phyloP scores from a whole-genome alignment of 2,113 vertebrate species.

The Mystacornis crossleyi region DNA sequence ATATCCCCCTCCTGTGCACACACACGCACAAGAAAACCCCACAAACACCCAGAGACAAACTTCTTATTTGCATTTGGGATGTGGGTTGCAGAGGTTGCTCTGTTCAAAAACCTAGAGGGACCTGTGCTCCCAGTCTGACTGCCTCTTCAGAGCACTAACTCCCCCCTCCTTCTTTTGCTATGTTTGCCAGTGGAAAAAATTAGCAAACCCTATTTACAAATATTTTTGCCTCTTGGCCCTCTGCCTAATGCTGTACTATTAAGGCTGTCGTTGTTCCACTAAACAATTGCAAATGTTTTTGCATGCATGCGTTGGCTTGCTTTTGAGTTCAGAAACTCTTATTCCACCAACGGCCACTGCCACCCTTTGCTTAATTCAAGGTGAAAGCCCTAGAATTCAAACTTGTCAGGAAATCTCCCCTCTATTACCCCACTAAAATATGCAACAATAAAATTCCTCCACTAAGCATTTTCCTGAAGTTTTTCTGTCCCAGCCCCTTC shows the following conservation, averaged over 20 bases:
- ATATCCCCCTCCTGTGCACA: background rate
- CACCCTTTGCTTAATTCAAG: background rate
- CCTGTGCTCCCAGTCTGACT: background rate
- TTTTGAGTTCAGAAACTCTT: background rate
- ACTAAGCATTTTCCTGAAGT: background rate
- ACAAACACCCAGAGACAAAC: background rate
- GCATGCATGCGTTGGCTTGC: slow-evolving; percentile 6
- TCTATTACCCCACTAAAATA: background rate
- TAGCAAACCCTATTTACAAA: slow-evolving; percentile 65
- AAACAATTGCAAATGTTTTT: slow-evolving; percentile 63
- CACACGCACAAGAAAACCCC: background rate
- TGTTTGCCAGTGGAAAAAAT: slow-evolving; percentile 60
- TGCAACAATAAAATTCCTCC: background rate
- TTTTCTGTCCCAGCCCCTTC: background rate
- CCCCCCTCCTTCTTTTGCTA: background rate
- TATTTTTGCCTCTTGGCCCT: slow-evolving; percentile 54
- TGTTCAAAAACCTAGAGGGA: background rate
- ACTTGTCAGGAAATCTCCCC: background rate
- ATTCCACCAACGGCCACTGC: background rate
- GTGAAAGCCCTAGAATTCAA: background rate
- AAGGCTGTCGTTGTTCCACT: slow-evolving; percentile 38
- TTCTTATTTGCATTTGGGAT: background rate
- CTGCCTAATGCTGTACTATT: slow-evolving; percentile 38
- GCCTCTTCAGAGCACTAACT: background rate
- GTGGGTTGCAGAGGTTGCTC: background rate